Conservation (phyloP, 2,797 vertebrate species). For the Clamator glandarius region DNA sequence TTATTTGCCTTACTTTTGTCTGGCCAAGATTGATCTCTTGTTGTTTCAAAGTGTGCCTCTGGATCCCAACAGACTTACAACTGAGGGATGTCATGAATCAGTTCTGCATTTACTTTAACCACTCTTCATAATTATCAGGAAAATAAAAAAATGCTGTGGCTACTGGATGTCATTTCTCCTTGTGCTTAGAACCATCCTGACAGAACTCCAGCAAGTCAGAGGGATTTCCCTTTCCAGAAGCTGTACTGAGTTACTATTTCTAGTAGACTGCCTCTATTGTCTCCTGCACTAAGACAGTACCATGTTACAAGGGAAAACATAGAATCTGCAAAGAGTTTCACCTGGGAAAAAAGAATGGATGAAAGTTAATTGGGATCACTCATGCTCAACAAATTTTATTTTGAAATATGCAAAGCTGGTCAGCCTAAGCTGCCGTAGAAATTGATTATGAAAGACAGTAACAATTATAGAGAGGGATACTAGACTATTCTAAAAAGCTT, state of each 20-base stretch:
- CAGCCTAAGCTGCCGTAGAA: conserved; percentile 16
- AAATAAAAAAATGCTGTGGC: not conserved
- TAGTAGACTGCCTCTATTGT: not conserved
- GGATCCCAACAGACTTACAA: not conserved
- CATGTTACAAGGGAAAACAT: not conserved
- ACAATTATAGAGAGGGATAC: not conserved
- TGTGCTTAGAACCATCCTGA: not conserved
- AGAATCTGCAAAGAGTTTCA: not conserved
- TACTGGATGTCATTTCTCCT: not conserved
- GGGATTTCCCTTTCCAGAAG: not conserved
- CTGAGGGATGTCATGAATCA: not conserved
- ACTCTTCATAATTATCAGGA: not conserved
- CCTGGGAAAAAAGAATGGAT: not conserved
- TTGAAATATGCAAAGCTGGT: conserved; percentile 15
- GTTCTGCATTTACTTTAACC: not conserved
- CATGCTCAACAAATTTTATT: conserved; percentile 4
- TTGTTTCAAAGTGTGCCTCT: not conserved
- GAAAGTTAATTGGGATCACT: conserved; percentile 30
- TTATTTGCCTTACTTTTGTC: not conserved
- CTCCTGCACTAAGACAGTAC: not conserved
- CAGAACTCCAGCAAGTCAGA: not conserved
- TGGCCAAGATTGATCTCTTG: not conserved
- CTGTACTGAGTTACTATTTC: not conserved
- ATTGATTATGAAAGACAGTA: not conserved
- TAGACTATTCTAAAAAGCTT: not conserved